Percentiles rank a stretch among this genome's conserved stretches.
Conservation (phyloP, 1,140 invertebrate species). For the Leucophenga varia region DNA sequence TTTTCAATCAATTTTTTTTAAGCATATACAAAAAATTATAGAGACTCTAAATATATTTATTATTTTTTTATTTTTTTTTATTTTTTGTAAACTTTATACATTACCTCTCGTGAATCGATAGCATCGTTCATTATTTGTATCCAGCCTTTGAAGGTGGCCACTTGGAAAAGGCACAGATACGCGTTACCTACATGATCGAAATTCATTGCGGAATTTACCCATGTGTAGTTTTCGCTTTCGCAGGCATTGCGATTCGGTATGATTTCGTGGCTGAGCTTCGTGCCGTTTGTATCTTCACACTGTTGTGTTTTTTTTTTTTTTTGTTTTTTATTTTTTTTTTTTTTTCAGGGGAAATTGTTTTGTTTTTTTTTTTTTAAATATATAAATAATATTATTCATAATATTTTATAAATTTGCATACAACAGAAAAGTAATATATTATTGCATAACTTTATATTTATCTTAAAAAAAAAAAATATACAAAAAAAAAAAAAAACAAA, state of each 20-base stretch:
- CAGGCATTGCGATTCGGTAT: slow-evolving; percentile 84
- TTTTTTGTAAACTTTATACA: slow-evolving; percentile 18
- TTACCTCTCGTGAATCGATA: slow-evolving; percentile 90
- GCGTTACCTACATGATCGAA: slow-evolving; percentile 98
- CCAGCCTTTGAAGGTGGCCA: slow-evolving; percentile 95
- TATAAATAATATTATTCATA: not conserved
- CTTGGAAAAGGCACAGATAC: slow-evolving; percentile 96
- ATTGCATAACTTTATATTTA: not conserved
- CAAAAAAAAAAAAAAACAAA: not conserved
- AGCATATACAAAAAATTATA: too few relatives aligned
- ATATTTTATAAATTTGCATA: not conserved
- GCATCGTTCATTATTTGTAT: slow-evolving; percentile 97
- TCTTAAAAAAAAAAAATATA: not conserved
- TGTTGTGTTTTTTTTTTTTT: slow-evolving; percentile 56
- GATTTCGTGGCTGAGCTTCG: slow-evolving; percentile 78
- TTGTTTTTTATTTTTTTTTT: slow-evolving; percentile 8
- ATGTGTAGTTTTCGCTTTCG: slow-evolving; percentile 84
- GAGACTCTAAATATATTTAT: too few relatives aligned
- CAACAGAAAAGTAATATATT: too few relatives aligned
- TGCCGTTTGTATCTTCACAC: slow-evolving; percentile 84
- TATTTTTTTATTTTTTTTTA: not conserved
- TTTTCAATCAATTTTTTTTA: too few relatives aligned
- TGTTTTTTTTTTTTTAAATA: slow-evolving; percentile 23
- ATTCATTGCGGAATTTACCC: slow-evolving; percentile 96
- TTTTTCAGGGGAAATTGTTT: slow-evolving; percentile 19